phyloP scores from a whole-genome alignment of 2,888 invertebrate genomes.

The Dendrolimus pini region DNA sequence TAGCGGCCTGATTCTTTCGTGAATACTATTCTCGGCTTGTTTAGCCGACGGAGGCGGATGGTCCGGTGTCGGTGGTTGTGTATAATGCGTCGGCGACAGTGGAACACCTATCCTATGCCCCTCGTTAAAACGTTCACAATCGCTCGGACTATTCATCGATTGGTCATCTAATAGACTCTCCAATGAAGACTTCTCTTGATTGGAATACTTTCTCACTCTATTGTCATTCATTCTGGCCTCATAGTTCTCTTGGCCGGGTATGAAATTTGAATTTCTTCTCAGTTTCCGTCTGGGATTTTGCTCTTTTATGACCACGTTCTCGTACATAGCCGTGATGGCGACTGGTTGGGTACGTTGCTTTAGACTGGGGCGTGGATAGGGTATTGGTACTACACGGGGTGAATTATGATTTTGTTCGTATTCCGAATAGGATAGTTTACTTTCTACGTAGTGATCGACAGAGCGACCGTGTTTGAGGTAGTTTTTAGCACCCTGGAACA shows the following conservation, averaged over 20 bases:
- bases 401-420: conserved; percentile 70
- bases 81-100: conserved; percentile 91
- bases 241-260: conserved; percentile 78
- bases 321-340: conserved; percentile 84
- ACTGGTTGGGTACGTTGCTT: conserved; percentile 79
- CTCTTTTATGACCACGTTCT: conserved; percentile 82
- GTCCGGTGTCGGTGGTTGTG: conserved; percentile 95
- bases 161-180: conserved; percentile 79
- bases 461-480: conserved; percentile 83
- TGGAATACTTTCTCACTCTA: conserved; percentile 64
- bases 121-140: conserved; percentile 61
- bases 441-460: conserved; percentile 87
- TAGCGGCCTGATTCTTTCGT: conserved; percentile 91
- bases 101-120: conserved; percentile 76
- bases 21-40: conserved; percentile 92
- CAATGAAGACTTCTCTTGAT: conserved; percentile 73
- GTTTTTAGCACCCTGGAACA: conserved; percentile 71
- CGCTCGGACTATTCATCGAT: conserved; percentile 69
- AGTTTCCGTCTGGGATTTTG: conserved; percentile 84
- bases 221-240: conserved; percentile 68
- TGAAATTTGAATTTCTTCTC: conserved; percentile 71
- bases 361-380: conserved; percentile 60
- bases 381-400: conserved; percentile 59
- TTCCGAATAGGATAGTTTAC: conserved; percentile 74
- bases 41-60: conserved; percentile 94